A percentile compares a stretch with the other conserved stretches of the same genome.
These are phyloP conservation scores for Hyppa rectilinea DNA, from an alignment of 2,888 invertebrate species.

Conservation along the genomic window DNA sequence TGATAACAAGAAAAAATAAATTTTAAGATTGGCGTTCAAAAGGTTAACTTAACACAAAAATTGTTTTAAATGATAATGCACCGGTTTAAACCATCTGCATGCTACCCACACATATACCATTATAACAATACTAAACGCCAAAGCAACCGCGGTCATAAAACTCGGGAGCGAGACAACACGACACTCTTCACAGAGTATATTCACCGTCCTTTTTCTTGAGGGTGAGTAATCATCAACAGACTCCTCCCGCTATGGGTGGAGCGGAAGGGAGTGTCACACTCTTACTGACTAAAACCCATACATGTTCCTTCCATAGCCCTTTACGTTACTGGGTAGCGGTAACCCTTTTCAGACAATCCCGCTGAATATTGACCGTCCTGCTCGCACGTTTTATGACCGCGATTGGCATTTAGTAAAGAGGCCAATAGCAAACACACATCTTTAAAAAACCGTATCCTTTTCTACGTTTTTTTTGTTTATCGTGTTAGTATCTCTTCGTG, in stretches of 20 bases:
- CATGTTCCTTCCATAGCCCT: no score
- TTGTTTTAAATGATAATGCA: not conserved
- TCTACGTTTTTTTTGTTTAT: not conserved
- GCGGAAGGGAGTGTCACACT: no score
- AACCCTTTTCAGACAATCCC: no score
- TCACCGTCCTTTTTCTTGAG: no score
- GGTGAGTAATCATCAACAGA: no score
- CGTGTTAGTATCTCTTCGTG: slow-evolving; percentile 24
- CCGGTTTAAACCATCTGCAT: not conserved
- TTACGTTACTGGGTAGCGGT: no score
- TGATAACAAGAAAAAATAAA: no score
- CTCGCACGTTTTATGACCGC: slow-evolving; percentile 3
- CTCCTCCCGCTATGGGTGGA: no score
- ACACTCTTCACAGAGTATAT: not conserved
- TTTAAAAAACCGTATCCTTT: not conserved
- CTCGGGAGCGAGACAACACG: not conserved
- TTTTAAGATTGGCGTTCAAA: no score
- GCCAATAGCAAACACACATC: not conserved
- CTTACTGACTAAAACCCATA: no score
- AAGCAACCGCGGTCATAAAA: not conserved
- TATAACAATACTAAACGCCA: not conserved
- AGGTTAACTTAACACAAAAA: not conserved
- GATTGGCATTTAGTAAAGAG: not conserved
- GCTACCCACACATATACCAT: not conserved
- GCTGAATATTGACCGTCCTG: not conserved